Base-by-base conservation (phyloP, 2,888 invertebrate species). In the Torymus texanus region DNA sequence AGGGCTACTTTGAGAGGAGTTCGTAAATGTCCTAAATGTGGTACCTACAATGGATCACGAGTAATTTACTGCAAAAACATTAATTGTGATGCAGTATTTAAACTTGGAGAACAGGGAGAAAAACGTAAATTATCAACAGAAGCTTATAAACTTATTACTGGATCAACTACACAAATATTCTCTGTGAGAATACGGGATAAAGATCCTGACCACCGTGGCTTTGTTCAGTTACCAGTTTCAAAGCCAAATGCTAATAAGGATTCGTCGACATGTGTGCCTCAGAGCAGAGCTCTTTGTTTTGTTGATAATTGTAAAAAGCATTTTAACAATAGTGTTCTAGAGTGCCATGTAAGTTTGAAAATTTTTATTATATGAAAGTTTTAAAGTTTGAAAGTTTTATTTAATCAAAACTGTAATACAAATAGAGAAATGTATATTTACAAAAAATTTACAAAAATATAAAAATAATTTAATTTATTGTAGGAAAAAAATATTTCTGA, bases 1-100 rank as follows among this genome's bases (percentile, higher is more conserved):
- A 92, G 92, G 86, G 92, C 94, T 4, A 95, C 95, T 0, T 89
- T 93, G 71, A 90, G 96, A 70, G 96, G 96, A 5, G 92, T 96
- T 0, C 92, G 94, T 83, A 94, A 94, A 86, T 96, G 96, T 86
- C 93, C 93, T 0, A 94, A 94, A 85, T 96, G 96, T 91, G 94
- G 95, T 0, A 93, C 93, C 1, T 93, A 93, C 82, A 96, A 95
- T 89, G 96, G 96, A 2, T 95, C 95, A 0, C 91, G 95, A 74
- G 94, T 95, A n/a, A 91, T 93, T 24, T 92, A 92, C 82, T 95
- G 95, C 87, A 95, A 95, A 88, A 95, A 95, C 87, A 94, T 93
- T 87, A 90, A 91, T 14, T 95, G 95, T 87, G 93, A 93, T 88
- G 93, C 92, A 16, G 92, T 94, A 0, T 94, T 95, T 85, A 94